A percentile compares a stretch with the other conserved stretches of the same genome.
phyloP scores from a whole-genome alignment of 2,888 invertebrate species.

The Cryptocephalus primarius region DNA sequence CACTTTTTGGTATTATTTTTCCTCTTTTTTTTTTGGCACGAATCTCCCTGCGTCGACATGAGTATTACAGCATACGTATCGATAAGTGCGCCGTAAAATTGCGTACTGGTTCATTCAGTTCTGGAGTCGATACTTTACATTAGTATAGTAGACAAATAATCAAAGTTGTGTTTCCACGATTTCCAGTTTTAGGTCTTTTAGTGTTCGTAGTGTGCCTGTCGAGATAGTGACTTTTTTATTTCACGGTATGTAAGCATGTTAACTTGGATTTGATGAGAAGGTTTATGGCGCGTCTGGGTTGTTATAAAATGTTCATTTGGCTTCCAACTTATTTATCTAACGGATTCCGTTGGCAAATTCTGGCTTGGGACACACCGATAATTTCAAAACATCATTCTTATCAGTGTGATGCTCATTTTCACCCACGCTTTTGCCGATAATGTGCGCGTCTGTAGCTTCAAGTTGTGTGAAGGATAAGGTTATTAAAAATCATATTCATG shows the following conservation, averaged over 20 bases:
- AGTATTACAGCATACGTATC: constrained; percentile 24
- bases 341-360: too few relatives aligned
- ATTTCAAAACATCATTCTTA: constrained; percentile 1
- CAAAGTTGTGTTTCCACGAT: constrained; percentile 19
- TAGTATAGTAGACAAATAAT: constrained; percentile 19
- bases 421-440: too few relatives aligned
- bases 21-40: too few relatives aligned
- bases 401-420: neutral
- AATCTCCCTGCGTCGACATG: too few relatives aligned
- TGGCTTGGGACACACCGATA: too few relatives aligned
- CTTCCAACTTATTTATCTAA: too few relatives aligned
- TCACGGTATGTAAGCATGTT: constrained; percentile 20
- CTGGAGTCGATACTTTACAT: constrained; percentile 32
- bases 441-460: neutral
- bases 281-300: too few relatives aligned
- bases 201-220: constrained; percentile 18
- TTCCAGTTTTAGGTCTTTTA: constrained; percentile 13
- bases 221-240: constrained; percentile 13
- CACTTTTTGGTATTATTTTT: too few relatives aligned
- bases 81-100: constrained; percentile 33
- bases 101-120: constrained; percentile 31
- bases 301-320: too few relatives aligned
- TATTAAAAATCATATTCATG: constrained; percentile 4
- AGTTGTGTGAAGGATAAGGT: neutral
- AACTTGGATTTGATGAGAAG: too few relatives aligned